These are phyloP conservation scores for Spisula subtruncata DNA, from an alignment of 2,888 invertebrate genomes.

Conservation along the genomic window DNA sequence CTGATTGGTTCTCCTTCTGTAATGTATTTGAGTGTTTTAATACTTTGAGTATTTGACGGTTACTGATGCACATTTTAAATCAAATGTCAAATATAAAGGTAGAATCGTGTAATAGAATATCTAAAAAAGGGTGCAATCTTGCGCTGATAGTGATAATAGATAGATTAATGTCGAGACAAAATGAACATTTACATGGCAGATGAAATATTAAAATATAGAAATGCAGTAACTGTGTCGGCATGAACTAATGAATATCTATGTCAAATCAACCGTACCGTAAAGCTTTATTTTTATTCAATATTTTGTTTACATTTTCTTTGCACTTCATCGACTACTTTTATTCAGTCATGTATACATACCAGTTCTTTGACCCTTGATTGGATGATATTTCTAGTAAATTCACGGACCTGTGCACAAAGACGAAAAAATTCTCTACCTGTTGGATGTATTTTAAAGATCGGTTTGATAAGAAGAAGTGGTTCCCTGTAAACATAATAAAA, in stretches of 20 bases:
- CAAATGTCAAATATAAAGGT: not conserved
- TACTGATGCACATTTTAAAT: not conserved
- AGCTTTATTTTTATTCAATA: not conserved
- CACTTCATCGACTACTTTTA: not conserved
- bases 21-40: not conserved
- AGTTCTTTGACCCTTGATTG: slow-evolving; percentile 50
- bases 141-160: no score
- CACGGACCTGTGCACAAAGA: slow-evolving; percentile 53
- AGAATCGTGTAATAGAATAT: no score
- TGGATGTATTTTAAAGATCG: slow-evolving; percentile 36
- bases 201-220: no score
- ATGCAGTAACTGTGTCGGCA: no score
- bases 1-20: not conserved
- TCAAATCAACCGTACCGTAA: not conserved
- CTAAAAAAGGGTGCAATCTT: not conserved
- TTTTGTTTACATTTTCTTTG: no score
- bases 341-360: slow-evolving; percentile 28
- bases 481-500: no score
- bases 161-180: no score
- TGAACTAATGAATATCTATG: no score
- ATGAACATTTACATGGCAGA: no score
- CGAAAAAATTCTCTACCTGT: slow-evolving; percentile 47
- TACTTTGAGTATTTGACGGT: not conserved
- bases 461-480: slow-evolving; percentile 29
- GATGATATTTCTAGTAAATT: slow-evolving; percentile 57